phyloP scores from a whole-genome alignment of 2,888 invertebrate species.

The Autographa gamma region DNA sequence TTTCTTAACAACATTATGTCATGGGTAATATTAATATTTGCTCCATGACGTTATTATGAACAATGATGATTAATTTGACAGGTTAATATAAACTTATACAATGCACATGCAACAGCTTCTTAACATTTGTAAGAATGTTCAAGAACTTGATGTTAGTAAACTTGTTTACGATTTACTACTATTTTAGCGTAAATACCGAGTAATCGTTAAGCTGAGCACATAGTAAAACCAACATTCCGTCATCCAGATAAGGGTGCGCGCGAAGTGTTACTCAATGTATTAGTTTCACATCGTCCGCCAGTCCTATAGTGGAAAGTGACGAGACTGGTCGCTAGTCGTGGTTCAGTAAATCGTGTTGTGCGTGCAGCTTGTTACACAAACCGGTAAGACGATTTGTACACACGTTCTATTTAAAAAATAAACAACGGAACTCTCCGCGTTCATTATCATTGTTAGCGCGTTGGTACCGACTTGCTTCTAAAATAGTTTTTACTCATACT shows the following conservation, averaged over 20 bases:
- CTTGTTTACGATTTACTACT: constrained; percentile 9
- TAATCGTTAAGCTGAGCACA: constrained; percentile 56
- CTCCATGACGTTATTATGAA: too few relatives aligned
- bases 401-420: constrained; percentile 61
- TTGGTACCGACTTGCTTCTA: constrained; percentile 11
- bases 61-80: too few relatives aligned
- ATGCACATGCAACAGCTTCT: neutral
- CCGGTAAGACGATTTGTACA: constrained; percentile 69
- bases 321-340: constrained; percentile 56
- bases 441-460: constrained; percentile 53
- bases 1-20: too few relatives aligned
- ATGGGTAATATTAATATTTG: too few relatives aligned
- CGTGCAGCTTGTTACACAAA: constrained; percentile 54
- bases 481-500: constrained; percentile 38
- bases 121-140: neutral
- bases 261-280: constrained; percentile 59
- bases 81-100: neutral
- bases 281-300: constrained; percentile 63
- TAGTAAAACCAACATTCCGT: constrained; percentile 68
- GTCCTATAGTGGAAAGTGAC: constrained; percentile 64
- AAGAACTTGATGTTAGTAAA: neutral
- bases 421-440: constrained; percentile 34
- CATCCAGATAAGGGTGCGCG: constrained; percentile 74
- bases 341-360: constrained; percentile 54
- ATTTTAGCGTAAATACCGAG: constrained; percentile 31